A percentile compares a stretch with the other conserved stretches of the same genome.
Evolutionary conservation across 2,888 invertebrate species (phyloP).

Genomic region (Cybosia mesomella): DNA sequence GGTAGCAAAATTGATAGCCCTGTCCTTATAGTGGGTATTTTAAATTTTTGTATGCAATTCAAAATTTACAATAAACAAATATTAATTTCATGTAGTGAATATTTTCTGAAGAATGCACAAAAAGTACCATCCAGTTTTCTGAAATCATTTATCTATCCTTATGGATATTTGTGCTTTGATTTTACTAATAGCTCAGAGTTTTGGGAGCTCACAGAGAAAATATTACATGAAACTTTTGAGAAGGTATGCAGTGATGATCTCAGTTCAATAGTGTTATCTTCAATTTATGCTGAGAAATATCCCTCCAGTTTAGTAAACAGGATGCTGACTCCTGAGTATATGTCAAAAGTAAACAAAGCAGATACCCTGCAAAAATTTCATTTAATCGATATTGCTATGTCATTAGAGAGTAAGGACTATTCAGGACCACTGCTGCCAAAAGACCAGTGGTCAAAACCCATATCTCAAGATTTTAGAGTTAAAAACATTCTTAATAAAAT

Average conservation of each 20-base stretch:
- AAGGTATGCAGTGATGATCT: slow-evolving; percentile 87
- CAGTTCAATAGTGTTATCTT: slow-evolving; percentile 88
- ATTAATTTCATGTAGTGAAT: slow-evolving; percentile 86
- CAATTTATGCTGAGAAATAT: slow-evolving; percentile 88
- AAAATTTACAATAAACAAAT: slow-evolving; percentile 86
- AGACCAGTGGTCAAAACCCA: slow-evolving; percentile 82
- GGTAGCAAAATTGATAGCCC: slow-evolving; percentile 78
- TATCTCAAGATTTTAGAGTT: slow-evolving; percentile 85
- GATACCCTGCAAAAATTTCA: slow-evolving; percentile 84
- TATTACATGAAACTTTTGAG: slow-evolving; percentile 85
- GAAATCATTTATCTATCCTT: slow-evolving; percentile 86
- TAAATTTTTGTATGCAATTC: slow-evolving; percentile 88
- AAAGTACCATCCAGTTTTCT: slow-evolving; percentile 84
- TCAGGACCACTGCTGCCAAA: slow-evolving; percentile 86
- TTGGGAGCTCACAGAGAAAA: slow-evolving; percentile 86
- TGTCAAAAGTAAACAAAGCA: slow-evolving; percentile 84
- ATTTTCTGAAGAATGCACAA: slow-evolving; percentile 81
- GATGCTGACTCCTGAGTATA: slow-evolving; percentile 88
- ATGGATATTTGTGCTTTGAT: slow-evolving; percentile 88
- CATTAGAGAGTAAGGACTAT: slow-evolving; percentile 88
- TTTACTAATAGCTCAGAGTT: slow-evolving; percentile 82
- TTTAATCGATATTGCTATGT: slow-evolving; percentile 89
- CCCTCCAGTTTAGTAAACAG: slow-evolving; percentile 87
- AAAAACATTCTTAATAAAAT: slow-evolving; percentile 82
- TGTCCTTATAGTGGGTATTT: slow-evolving; percentile 87